These are phyloP conservation scores for Heteromyza rotundicornis DNA, from an alignment of 2,888 invertebrate genomes.

Conservation along the genomic window DNA sequence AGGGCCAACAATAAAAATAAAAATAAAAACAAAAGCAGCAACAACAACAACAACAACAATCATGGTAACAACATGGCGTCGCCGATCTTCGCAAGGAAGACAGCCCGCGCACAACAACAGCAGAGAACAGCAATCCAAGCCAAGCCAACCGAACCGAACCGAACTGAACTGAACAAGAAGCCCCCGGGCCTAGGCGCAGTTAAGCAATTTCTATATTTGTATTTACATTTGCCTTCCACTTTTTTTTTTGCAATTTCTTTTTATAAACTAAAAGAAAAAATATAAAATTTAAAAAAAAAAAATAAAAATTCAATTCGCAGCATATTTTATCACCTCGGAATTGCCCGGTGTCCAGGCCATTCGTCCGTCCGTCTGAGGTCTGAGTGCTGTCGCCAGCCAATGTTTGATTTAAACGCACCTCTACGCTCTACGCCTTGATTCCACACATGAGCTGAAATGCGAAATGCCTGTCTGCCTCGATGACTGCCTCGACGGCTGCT, in stretches of 20 bases:
- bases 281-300: slow-evolving; percentile 31
- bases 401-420: slow-evolving; percentile 18
- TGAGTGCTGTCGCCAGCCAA: not conserved
- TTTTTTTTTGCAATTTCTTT: too few species aligned
- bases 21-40: too few species aligned
- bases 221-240: too few species aligned
- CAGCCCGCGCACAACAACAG: not conserved
- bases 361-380: not conserved
- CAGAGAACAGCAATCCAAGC: slow-evolving; percentile 33
- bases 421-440: slow-evolving; percentile 37
- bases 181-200: not conserved
- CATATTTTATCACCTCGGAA: slow-evolving; percentile 48
- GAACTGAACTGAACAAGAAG: not conserved
- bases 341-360: slow-evolving; percentile 13
- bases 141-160: slow-evolving; percentile 31
- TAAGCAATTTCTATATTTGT: not conserved
- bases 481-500: too few species aligned
- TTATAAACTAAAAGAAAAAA: not conserved
- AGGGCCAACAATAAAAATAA: too few species aligned
- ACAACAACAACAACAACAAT: too few species aligned
- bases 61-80: not conserved
- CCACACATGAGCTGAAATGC: slow-evolving; percentile 18
- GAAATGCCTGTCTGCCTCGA: not conserved
- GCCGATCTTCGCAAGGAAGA: not conserved
- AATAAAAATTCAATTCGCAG: slow-evolving; percentile 52